Percentiles rank a stretch among this genome's conserved stretches.
Conservation (phyloP, 2,113 vertebrate species). For the Emydura subglobosa region DNA sequence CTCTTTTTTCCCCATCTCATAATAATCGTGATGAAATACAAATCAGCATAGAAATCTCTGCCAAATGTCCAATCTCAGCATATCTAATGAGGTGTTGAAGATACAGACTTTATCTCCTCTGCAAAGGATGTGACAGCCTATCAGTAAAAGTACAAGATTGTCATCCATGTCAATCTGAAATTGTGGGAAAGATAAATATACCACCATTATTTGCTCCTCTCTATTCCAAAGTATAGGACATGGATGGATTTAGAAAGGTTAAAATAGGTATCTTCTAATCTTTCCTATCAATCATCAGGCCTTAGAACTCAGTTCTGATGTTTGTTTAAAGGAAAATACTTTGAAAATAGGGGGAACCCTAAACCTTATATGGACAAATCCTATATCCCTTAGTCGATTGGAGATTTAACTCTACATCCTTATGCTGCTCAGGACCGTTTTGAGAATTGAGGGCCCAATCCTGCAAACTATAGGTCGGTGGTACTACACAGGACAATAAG, state of each 20-base stretch:
- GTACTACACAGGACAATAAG: background rate
- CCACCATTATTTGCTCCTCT: background rate
- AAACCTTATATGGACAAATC: background rate
- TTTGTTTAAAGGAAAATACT: background rate
- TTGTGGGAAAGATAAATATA: background rate
- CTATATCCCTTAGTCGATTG: background rate
- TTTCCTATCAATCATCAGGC: background rate
- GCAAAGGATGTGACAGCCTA: background rate
- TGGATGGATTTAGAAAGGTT: background rate
- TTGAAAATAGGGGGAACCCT: constrained; percentile 5
- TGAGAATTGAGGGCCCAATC: background rate
- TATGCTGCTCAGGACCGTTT: no score
- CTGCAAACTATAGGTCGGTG: background rate
- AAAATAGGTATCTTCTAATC: background rate
- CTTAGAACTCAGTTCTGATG: background rate
- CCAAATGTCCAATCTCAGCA: background rate
- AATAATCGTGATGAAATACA: background rate
- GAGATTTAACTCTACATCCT: no score
- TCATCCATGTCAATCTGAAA: constrained; percentile 5
- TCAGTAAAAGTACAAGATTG: background rate
- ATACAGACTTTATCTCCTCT: background rate
- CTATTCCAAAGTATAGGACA: background rate
- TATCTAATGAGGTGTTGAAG: background rate
- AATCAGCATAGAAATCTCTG: background rate
- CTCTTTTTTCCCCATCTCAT: background rate